These are phyloP conservation scores for Steatornis caripensis DNA, from an alignment of 2,113 vertebrate species.

Conservation along the genomic window DNA sequence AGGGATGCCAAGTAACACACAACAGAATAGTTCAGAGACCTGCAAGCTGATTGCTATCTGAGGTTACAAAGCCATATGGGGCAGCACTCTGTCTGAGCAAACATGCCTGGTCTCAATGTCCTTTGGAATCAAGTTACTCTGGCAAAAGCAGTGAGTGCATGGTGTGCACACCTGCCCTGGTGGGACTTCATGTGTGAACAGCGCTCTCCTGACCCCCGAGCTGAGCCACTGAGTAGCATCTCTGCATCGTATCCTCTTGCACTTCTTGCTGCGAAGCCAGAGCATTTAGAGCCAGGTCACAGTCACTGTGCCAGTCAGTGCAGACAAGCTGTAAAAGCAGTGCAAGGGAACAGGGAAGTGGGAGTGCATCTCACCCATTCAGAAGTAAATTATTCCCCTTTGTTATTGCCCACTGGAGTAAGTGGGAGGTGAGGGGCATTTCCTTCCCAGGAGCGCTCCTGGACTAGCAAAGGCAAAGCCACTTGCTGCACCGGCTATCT, in stretches of 20 bases:
- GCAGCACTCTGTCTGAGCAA: background rate
- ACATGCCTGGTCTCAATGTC: fast-evolving
- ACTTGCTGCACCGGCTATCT: background rate
- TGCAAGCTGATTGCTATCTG: background rate
- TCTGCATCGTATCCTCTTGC: background rate
- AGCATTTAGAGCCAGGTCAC: background rate
- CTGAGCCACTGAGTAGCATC: background rate
- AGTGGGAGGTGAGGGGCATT: background rate
- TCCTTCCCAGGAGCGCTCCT: background rate
- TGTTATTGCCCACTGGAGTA: fast-evolving
- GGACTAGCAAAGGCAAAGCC: background rate
- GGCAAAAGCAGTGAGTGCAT: background rate
- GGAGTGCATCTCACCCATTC: background rate
- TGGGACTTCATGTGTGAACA: background rate
- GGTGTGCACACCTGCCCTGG: background rate
- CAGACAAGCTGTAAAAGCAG: background rate
- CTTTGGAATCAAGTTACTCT: background rate
- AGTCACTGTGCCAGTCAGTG: background rate
- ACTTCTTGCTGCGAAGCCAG: background rate
- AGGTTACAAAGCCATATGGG: background rate
- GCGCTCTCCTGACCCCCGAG: background rate
- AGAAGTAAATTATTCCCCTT: background rate
- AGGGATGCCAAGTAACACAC: background rate
- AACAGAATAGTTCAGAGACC: background rate
- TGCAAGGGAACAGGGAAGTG: background rate